Percentiles rank a stretch among this genome's conserved stretches.
Conservation (phyloP, 2,113 vertebrate genomes). For the Myrmophylax atrothorax region DNA sequence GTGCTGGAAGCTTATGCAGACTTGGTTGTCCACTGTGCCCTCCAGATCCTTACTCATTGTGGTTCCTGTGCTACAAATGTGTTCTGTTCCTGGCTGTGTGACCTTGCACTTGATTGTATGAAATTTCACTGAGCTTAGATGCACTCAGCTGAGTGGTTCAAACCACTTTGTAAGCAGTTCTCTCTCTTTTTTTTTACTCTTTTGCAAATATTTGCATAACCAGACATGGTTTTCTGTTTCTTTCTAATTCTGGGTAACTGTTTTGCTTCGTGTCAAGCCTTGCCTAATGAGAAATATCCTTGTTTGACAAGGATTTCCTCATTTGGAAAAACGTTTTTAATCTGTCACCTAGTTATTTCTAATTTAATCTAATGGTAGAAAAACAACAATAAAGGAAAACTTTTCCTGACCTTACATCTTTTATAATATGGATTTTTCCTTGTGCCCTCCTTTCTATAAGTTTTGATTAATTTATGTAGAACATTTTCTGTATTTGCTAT, state of each 20-base stretch:
- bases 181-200: not conserved
- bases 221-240: not conserved
- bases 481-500: not conserved
- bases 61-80: not conserved
- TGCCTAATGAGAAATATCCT: not conserved
- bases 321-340: not conserved
- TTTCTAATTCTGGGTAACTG: not conserved
- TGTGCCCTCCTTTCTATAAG: not conserved
- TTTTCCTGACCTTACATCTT: not conserved
- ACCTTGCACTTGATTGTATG: not conserved
- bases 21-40: not conserved
- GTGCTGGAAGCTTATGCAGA: not conserved
- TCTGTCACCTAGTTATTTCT: not conserved
- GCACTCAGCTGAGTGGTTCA: not conserved
- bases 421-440: not conserved
- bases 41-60: not conserved
- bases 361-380: not conserved
- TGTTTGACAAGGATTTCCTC: not conserved
- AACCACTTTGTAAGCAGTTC: not conserved
- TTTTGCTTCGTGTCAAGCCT: not conserved
- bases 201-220: not conserved
- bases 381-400: not conserved
- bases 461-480: not conserved
- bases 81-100: not conserved
- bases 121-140: not conserved